A percentile compares a stretch with the other conserved stretches of the same genome.
These are phyloP conservation scores for Ptiloglossa arizonensis DNA, from an alignment of 1,140 invertebrate species.

Conservation along the genomic window DNA sequence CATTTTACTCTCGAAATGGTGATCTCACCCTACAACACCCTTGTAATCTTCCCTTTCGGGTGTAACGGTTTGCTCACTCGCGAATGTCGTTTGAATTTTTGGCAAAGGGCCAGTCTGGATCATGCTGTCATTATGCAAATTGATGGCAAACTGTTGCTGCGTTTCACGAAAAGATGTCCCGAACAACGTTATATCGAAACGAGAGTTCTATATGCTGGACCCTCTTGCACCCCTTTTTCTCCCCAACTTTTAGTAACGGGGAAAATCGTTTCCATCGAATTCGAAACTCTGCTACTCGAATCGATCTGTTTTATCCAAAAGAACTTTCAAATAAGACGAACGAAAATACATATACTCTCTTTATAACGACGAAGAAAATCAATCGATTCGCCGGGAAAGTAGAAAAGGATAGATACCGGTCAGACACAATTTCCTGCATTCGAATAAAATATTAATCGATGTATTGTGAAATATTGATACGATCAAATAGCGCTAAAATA, in stretches of 20 bases:
- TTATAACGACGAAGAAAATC: background rate
- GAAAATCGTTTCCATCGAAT: background rate
- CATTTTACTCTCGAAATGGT: background rate
- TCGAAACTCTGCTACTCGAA: too few relatives aligned
- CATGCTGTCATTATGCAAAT: conserved; percentile 10
- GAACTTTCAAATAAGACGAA: background rate
- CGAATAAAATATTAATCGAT: too few relatives aligned
- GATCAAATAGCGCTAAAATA: too few relatives aligned
- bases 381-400: background rate
- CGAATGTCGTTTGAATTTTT: conserved; percentile 16
- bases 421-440: conserved; percentile 5
- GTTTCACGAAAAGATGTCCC: background rate
- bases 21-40: background rate
- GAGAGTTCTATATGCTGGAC: background rate
- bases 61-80: background rate
- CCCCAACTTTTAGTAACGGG: too few relatives aligned
- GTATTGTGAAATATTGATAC: too few relatives aligned
- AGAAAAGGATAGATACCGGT: too few relatives aligned
- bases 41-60: background rate
- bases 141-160: conserved; percentile 40
- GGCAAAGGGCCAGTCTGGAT: conserved; percentile 9
- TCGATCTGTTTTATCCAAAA: background rate
- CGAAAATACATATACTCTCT: background rate
- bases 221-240: background rate
- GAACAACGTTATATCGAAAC: background rate